These are phyloP conservation scores for Tetramorium alpestre DNA, from an alignment of 1,140 invertebrate species.

Conservation along the genomic window DNA sequence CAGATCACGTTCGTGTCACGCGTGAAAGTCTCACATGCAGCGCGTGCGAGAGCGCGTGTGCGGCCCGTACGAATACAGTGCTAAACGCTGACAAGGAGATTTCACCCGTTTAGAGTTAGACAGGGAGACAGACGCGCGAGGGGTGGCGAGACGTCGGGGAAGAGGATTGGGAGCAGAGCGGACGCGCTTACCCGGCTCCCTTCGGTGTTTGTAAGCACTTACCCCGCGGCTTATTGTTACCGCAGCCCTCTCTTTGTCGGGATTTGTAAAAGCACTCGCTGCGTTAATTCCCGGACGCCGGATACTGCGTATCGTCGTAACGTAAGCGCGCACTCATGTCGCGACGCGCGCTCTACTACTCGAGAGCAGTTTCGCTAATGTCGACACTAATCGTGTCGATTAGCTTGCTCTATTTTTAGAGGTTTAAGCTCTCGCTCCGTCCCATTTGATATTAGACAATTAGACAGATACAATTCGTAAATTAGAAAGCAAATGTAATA, in stretches of 20 bases:
- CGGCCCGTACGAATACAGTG: neutral
- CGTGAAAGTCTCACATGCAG: neutral
- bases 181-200: conserved; percentile 60
- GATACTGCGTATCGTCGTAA: conserved; percentile 58
- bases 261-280: conserved; percentile 80
- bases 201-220: conserved; percentile 80
- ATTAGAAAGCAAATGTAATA: neutral
- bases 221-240: conserved; percentile 80
- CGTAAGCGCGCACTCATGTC: conserved; percentile 22
- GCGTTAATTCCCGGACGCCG: conserved; percentile 77
- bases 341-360: conserved; percentile 39
- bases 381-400: neutral
- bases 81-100: conserved; percentile 54
- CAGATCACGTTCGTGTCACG: neutral
- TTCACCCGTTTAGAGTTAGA: conserved; percentile 50
- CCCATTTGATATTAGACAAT: neutral
- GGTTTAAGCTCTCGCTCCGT: neutral
- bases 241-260: conserved; percentile 79
- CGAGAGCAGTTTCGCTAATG: conserved; percentile 13
- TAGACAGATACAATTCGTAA: neutral
- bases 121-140: conserved; percentile 6
- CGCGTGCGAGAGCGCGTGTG: neutral
- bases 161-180: conserved; percentile 23
- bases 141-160: conserved; percentile 7
- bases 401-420: neutral